Percentiles rank a stretch among this genome's conserved stretches.
Conservation (phyloP, 2,113 vertebrate species). For the Astatoreochromis straeleni region DNA sequence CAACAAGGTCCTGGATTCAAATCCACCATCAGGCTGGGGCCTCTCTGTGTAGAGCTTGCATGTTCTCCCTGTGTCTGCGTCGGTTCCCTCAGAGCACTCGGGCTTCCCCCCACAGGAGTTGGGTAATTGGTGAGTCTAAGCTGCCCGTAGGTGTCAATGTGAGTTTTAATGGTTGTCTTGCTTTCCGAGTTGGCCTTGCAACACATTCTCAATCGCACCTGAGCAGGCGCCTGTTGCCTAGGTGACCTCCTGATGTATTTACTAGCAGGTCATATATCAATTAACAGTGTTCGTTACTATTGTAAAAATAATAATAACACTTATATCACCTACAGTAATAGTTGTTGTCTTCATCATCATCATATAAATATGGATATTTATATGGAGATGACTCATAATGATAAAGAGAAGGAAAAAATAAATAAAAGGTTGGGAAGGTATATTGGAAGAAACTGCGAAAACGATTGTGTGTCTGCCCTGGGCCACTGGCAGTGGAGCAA, state of each 20-base stretch:
- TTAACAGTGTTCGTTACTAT: not conserved
- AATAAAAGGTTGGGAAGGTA: not conserved
- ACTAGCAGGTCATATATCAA: not conserved
- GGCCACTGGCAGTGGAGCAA: not conserved
- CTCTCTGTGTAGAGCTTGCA: not conserved
- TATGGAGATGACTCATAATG: not conserved
- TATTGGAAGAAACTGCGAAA: not conserved
- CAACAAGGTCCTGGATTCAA: not conserved
- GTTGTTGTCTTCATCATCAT: not conserved
- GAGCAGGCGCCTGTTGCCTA: not conserved
- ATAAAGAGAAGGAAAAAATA: not conserved
- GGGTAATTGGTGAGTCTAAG: not conserved
- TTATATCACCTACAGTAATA: not conserved
- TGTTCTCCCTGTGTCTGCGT: not conserved
- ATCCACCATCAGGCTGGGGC: not conserved
- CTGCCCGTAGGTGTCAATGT: not conserved
- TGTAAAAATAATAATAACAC: not conserved
- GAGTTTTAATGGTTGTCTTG: not conserved
- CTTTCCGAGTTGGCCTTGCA: not conserved
- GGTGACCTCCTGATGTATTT: not conserved
- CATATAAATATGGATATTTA: not conserved
- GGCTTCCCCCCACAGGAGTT: not conserved
- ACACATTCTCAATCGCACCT: not conserved
- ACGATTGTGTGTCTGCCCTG: not conserved
- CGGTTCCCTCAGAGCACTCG: not conserved